Evolutionary conservation across 2,888 invertebrate species (phyloP).

Genomic region (Cylindroiulus punctatus): DNA sequence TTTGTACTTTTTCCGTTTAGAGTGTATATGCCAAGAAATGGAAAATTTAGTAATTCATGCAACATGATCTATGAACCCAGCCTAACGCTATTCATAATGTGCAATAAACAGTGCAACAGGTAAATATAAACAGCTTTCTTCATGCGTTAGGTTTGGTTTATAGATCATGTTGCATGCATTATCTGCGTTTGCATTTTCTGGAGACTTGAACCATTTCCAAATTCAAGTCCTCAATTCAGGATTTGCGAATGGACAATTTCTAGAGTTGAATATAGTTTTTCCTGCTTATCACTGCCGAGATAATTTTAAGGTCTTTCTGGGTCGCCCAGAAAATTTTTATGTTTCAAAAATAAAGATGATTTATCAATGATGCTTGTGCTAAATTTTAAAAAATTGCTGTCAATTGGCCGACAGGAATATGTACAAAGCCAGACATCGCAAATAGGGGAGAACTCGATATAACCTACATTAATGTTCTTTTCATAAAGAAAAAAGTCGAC

Average conservation of each 20-base stretch:
- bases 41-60: too few relatives aligned
- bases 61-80: too few relatives aligned
- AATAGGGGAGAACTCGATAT: background rate
- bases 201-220: too few relatives aligned
- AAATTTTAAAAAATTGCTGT: background rate
- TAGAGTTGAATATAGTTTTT: background rate
- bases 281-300: background rate
- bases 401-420: background rate
- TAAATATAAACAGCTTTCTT: too few relatives aligned
- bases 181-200: too few relatives aligned
- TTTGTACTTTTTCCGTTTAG: too few relatives aligned
- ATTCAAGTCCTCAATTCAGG: too few relatives aligned
- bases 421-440: background rate
- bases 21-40: too few relatives aligned
- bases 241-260: background rate
- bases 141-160: too few relatives aligned
- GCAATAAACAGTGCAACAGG: too few relatives aligned
- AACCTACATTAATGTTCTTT: background rate
- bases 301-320: conserved; percentile 14
- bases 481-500: background rate
- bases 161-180: too few relatives aligned
- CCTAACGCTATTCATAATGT: too few relatives aligned
- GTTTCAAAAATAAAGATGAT: conserved; percentile 19
- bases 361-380: background rate
- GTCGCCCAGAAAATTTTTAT: background rate